Percentiles rank a stretch among this genome's conserved stretches.
phyloP scores from a whole-genome alignment of 2,113 vertebrate species.

The Condylura cristata region DNA sequence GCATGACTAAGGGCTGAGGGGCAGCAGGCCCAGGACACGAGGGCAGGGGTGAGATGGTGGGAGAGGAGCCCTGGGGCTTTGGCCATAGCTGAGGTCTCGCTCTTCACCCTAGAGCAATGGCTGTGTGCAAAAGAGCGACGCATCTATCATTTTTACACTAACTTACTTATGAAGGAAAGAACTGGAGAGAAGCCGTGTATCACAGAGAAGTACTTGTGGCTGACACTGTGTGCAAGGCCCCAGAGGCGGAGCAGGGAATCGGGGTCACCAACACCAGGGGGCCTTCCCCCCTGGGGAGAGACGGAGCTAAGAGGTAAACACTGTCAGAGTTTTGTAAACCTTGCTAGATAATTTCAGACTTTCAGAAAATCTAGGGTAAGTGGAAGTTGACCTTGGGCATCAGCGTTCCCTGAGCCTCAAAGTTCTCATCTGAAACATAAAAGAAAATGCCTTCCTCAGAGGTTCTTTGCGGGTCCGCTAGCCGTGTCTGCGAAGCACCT shows the following conservation, averaged over 20 bases:
- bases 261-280: background rate
- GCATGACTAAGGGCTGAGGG: background rate
- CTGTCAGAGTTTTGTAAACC: background rate
- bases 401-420: constrained; percentile 2
- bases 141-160: background rate
- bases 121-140: background rate
- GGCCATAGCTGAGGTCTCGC: background rate
- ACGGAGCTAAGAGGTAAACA: background rate
- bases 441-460: background rate
- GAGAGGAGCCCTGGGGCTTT: background rate
- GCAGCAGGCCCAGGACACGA: background rate
- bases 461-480: background rate
- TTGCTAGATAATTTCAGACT: background rate
- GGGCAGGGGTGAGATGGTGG: background rate
- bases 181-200: background rate
- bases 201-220: background rate
- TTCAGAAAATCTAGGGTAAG: too few species aligned
- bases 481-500: background rate
- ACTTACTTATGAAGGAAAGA: constrained; percentile 4
- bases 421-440: background rate
- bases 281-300: background rate
- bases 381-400: background rate
- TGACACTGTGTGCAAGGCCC: background rate
- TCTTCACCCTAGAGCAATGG: background rate
- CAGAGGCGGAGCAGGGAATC: background rate